Percentiles rank a stretch among this genome's conserved stretches.
Conservation (phyloP, 1,140 invertebrate genomes). For the Leptinotarsa texana region DNA sequence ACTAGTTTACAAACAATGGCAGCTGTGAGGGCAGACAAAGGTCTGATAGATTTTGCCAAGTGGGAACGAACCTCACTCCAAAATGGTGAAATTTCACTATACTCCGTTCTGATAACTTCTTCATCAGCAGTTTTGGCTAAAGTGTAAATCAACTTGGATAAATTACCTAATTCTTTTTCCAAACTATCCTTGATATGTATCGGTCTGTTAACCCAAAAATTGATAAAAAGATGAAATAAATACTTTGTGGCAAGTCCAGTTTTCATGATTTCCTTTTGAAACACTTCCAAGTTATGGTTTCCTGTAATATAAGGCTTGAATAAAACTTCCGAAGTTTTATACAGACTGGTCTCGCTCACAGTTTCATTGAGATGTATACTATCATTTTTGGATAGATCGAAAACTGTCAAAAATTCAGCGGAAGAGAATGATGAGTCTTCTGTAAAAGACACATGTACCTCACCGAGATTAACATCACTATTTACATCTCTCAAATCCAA, state of each 20-base stretch:
- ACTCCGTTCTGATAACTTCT: constrained; percentile 56
- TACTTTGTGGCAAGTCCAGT: constrained; percentile 63
- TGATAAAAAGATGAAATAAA: constrained; percentile 67
- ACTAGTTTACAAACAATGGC: constrained; percentile 77
- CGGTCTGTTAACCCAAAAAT: constrained; percentile 66
- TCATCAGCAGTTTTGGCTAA: constrained; percentile 56
- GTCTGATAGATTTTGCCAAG: constrained; percentile 70
- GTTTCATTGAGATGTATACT: constrained; percentile 55
- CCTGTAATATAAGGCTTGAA: constrained; percentile 63
- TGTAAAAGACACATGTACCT: constrained; percentile 50
- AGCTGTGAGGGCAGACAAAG: constrained; percentile 72
- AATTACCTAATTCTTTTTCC: constrained; percentile 58
- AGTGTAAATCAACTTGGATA: constrained; percentile 56
- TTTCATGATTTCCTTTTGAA: constrained; percentile 37
- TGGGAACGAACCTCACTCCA: constrained; percentile 74
- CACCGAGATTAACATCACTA: constrained; percentile 38
- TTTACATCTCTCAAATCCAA: constrained; percentile 51
- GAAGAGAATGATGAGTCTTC: constrained; percentile 41
- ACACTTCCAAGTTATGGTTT: constrained; percentile 59
- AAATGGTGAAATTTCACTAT: constrained; percentile 72
- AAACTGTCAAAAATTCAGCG: constrained; percentile 60
- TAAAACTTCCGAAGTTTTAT: constrained; percentile 62
- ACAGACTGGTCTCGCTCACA: constrained; percentile 53
- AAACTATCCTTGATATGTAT: constrained; percentile 58
- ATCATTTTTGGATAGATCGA: constrained; percentile 59